These are phyloP conservation scores for Austrolebias charrua DNA, from an alignment of 2,797 vertebrate species.

Conservation along the genomic window DNA sequence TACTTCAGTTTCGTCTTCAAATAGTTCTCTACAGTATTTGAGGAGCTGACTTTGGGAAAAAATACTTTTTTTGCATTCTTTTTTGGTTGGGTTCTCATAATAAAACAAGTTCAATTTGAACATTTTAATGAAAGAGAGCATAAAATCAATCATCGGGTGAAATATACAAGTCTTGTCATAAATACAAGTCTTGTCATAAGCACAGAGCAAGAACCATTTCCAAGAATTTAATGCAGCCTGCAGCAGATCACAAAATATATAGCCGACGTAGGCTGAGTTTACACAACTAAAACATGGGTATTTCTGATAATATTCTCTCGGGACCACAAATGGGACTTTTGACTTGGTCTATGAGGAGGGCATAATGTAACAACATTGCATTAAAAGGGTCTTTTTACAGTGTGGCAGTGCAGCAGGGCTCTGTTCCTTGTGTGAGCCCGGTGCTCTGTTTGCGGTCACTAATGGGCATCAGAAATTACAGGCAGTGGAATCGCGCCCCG, in stretches of 20 bases:
- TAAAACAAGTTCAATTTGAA: constrained; percentile 50
- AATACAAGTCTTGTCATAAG: constrained; percentile 18
- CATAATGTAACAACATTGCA: constrained; percentile 78
- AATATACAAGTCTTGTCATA: constrained; percentile 17
- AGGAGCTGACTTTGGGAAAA: constrained; percentile 49
- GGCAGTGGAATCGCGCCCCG: constrained; percentile 74
- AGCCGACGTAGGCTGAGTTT: constrained; percentile 32
- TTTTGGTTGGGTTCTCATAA: constrained; percentile 44
- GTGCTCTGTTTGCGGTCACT: constrained; percentile 81
- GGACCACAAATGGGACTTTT: constrained; percentile 75
- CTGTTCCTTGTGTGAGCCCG: constrained; percentile 72
- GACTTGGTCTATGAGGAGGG: constrained; percentile 72
- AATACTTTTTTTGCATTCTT: constrained; percentile 35
- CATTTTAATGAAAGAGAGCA: constrained; percentile 49
- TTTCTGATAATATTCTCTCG: constrained; percentile 71
- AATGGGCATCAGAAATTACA: constrained; percentile 83
- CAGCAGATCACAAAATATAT: constrained; percentile 40
- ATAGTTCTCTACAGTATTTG: constrained; percentile 24
- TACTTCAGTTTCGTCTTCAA: constrained; percentile 51
- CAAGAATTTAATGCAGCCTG: constrained; percentile 29
- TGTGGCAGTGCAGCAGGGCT: constrained; percentile 49
- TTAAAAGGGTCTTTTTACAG: constrained; percentile 76
- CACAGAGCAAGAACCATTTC: constrained; percentile 21
- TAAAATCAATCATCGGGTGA: constrained; percentile 36
- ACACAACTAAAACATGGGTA: constrained; percentile 49